Base-by-base conservation (phyloP, 2,888 invertebrate genomes). In the Epirrhoe alternata region DNA sequence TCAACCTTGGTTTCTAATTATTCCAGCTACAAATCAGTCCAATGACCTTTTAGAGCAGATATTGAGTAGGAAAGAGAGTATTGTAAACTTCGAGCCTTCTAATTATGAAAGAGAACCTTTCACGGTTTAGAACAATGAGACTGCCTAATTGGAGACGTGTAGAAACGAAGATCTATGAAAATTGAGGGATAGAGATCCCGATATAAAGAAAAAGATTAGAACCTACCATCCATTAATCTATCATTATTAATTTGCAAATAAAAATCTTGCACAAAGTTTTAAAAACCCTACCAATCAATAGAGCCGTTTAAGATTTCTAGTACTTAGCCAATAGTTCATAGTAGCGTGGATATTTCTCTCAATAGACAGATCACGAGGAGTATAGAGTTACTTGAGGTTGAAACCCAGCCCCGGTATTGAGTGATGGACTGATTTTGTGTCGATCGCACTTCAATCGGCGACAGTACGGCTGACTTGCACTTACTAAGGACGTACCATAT, bases 341-440 rank as follows among this genome's bases (percentile, higher is more conserved):
- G 47, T 47, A 47, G 47, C 47, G 47, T 8, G 24, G 12, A 50
- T 30, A 5, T 50, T 16, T 50, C 14, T 24, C 24, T 30, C 12
- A 50, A 47, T 12, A 49, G 12, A 14, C 54, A 42, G 47, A 30
- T 8, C 50, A 58, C 51, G 31, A 52, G 51, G 17, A 35, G 35
- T 51, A 57, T 63, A 4, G 35, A 35, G 10, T 63, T 42, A 52
- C 63, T 63, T 63, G 63, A 63, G 56, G 52, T 63, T 49, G 56
- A 51, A 5, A 60, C 30, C 45, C 0, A 56, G 38, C 42, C 42
- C 24, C 5, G 3, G 50, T 62, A 31, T 62, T 24, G n/a, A 51
- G 51, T 62, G 49, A 35, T 31, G 17, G 24, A 51, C 12, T 58
- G 49, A 35, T 30, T 42, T 42, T 55, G 31, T 51, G 6, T 47